Evolutionary conservation across 2,797 vertebrate species (phyloP), one percentile per base, ranked within the genome.

Genomic region (Helicolenus hilgendorfi): DNA sequence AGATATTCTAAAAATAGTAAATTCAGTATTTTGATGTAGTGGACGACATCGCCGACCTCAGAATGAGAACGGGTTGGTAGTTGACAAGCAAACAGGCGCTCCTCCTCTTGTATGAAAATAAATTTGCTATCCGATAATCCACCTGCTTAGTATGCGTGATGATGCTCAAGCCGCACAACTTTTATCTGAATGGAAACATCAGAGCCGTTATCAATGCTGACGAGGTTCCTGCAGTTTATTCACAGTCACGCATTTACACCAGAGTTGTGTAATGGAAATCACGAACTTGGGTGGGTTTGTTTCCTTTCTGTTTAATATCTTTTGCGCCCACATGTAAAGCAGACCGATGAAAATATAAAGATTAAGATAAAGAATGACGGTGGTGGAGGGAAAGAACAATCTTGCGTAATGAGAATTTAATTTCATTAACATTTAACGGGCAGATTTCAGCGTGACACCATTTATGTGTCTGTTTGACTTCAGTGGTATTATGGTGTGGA

Each of bases 161-260:
- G 15, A 63, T 10, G 31, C 27, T 45, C 38, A 7, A 36, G 20
- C 2, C 2, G 1, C 55, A 49, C 15, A 65, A 29, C 49, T 36
- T 70, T 70, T 36, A 84, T 77, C 64, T 82, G 14, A 77, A 55
- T 11, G 56, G 72, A 90, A 88, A 79, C 53, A 81, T 80, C n/a
- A 1, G 60, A 65, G 38, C 18, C 64, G 20, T 62, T 59, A 26
- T 79, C 45, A 26, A 15, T 26, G 35, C 27, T 80, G 49, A 83
- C 2, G 1, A 29, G 8, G 35, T 15, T 41, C 3, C 22, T 11
- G 22, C 11, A 22, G 31, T 63, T 68, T 18, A 20, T 62, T 81
- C 45, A 11, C 22, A 11, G 27, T 36, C 3, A 2, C 7, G 22
- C 13, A 75, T 75, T 81, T 41, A 41, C 5, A 41, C 13, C 5